Evolutionary conservation across 2,888 invertebrate species (phyloP).

Genomic region (Molanna angustata): DNA sequence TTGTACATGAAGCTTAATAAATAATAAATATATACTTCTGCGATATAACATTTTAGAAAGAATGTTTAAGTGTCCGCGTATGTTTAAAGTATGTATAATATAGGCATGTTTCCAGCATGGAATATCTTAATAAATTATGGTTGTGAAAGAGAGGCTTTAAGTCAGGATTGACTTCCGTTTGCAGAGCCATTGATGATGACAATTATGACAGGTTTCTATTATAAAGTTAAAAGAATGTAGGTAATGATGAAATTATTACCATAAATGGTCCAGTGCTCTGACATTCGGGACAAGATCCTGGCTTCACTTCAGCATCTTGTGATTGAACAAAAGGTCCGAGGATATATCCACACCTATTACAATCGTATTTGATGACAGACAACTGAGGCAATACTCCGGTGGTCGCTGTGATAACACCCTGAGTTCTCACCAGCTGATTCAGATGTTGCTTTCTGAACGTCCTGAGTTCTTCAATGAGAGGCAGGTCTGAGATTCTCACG

Average conservation of each 20-base stretch:
- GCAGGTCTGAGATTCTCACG: constrained; percentile 91
- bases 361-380: constrained; percentile 95
- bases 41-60: too few species aligned
- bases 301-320: constrained; percentile 90
- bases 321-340: constrained; percentile 96
- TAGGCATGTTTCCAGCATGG: too few species aligned
- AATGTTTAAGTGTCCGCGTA: too few species aligned
- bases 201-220: too few species aligned
- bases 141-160: too few species aligned
- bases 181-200: too few species aligned
- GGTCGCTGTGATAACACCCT: constrained; percentile 94
- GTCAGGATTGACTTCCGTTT: too few species aligned
- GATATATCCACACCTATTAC: constrained; percentile 91
- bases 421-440: constrained; percentile 90
- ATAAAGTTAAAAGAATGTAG: constrained; percentile 1
- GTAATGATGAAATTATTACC: too few species aligned
- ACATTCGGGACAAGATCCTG: constrained; percentile 97
- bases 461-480: constrained; percentile 92
- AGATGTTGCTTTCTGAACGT: constrained; percentile 87
- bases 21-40: too few species aligned
- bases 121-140: too few species aligned
- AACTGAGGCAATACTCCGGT: constrained; percentile 95
- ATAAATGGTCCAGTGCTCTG: constrained; percentile 94
- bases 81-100: too few species aligned
- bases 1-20: too few species aligned